Conservation (phyloP, 2,888 invertebrate species). For the Hipparchia sbordonii region DNA sequence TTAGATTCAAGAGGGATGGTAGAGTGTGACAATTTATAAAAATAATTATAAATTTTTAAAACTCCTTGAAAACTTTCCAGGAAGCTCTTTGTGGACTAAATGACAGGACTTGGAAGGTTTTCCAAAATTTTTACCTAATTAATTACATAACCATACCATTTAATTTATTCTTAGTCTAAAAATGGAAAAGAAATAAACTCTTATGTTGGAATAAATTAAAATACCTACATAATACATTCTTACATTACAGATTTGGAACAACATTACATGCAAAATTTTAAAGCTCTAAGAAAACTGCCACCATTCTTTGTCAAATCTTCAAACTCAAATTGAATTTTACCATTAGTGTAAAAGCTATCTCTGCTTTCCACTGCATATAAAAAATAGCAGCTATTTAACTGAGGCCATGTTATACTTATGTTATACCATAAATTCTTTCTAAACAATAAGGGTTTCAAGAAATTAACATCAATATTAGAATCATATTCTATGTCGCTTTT, state of each 20-base stretch:
- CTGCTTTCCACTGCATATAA: constrained; percentile 72
- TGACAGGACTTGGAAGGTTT: not conserved
- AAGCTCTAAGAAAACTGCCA: constrained; percentile 72
- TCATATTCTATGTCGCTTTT: constrained; percentile 71
- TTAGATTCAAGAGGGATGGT: no score
- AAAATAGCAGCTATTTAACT: constrained; percentile 49
- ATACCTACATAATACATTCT: not conserved
- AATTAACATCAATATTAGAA: constrained; percentile 67
- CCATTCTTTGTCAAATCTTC: constrained; percentile 64
- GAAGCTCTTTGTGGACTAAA: no score
- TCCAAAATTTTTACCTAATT: not conserved
- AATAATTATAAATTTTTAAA: no score
- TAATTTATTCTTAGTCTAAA: not conserved
- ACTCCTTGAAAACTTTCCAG: no score
- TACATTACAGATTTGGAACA: not conserved
- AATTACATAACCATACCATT: not conserved
- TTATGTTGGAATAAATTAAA: not conserved
- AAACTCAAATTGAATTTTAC: constrained; percentile 69
- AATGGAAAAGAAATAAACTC: not conserved
- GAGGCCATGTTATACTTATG: constrained; percentile 71
- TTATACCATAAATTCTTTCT: constrained; percentile 74
- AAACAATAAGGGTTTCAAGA: constrained; percentile 69
- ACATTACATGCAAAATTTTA: constrained; percentile 69
- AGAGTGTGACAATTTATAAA: no score
- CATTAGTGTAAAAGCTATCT: constrained; percentile 59